Base-by-base conservation (phyloP, 2,888 invertebrate genomes). In the Rhabditophanes sp. region DNA sequence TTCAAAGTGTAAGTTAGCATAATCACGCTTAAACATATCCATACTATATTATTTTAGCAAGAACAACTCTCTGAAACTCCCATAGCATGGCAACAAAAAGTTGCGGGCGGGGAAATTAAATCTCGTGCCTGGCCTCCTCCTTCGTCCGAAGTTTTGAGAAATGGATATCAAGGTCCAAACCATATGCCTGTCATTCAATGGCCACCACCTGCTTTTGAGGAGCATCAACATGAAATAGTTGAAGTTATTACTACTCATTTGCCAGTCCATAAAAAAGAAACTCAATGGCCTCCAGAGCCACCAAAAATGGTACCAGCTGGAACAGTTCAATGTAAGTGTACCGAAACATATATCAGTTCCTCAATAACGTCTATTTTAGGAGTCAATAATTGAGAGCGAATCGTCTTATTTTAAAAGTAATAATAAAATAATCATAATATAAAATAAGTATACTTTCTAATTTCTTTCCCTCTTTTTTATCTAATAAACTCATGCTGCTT, bases 161-260 rank as follows among this genome's bases (percentile, higher is more conserved):
- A 28, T 20, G 19, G 11, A 5, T 9, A 28, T 5, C 11, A 12
- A 11, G 3, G 18, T n/a, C 21, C 29, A 7, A 11, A 12, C 21
- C 29, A 31, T 18, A 39, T 31, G 18, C 30, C 39, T 12, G 42
- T 41, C 15, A 51, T 57, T 8, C 58, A 60, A 34, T 59, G 59
- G 59, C 59, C 59, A 8, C 59, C 59, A 28, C 45, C 50, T n/a
- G 59, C 59, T 30, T 43, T 48, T 19, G 58, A 57, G 40, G 44
- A 41, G 29, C 42, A 46, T 28, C 46, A 50, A 35, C 42, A 48
- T 30, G 48, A 57, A 39, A 44, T 48, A 22, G 46, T 56, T 19
- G 48, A 58, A 32, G 34, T 39, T 7, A 25, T 50, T 11, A 41
- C 43, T 16, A 8, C 23, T 22, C 52, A 58, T 25, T 44, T 55